phyloP scores from a whole-genome alignment of 2,888 invertebrate species.

The Lottia gigantea region DNA sequence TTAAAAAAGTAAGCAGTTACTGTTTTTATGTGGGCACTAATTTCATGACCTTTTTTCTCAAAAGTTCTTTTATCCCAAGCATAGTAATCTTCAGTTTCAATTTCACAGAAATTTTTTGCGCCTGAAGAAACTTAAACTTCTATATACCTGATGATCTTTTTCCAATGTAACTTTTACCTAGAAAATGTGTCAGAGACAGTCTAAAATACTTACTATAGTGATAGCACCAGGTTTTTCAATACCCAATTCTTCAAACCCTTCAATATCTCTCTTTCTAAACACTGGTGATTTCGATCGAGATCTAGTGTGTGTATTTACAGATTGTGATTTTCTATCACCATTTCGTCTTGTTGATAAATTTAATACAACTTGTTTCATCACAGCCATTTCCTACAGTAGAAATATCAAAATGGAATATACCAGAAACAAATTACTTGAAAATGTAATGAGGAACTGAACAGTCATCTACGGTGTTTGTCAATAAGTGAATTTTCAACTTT shows the following conservation, averaged over 20 bases:
- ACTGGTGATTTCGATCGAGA: slow-evolving; percentile 46
- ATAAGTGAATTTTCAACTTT: too few species aligned
- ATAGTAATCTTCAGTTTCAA: not conserved
- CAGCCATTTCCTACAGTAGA: slow-evolving; percentile 60
- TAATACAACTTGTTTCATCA: slow-evolving; percentile 64
- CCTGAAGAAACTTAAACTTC: too few species aligned
- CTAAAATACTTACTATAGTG: slow-evolving; percentile 42
- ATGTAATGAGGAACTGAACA: not conserved
- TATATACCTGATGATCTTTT: too few species aligned
- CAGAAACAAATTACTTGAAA: not conserved
- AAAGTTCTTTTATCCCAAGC: not conserved
- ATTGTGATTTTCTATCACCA: slow-evolving; percentile 36
- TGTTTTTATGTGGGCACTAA: too few species aligned
- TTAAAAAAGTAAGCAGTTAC: too few species aligned
- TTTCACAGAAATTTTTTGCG: too few species aligned
- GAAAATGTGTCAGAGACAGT: too few species aligned
- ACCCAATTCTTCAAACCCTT: slow-evolving; percentile 46
- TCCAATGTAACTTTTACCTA: too few species aligned
- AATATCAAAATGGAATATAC: not conserved
- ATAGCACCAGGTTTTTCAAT: slow-evolving; percentile 54
- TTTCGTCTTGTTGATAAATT: slow-evolving; percentile 53
- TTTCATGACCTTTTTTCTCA: not conserved
- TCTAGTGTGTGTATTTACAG: slow-evolving; percentile 24
- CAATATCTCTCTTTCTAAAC: slow-evolving; percentile 38
- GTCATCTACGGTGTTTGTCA: too few species aligned